Percentiles rank a stretch among this genome's conserved stretches.
These are phyloP conservation scores for Megaceryle torquata DNA, from an alignment of 2,113 vertebrate species.

Conservation along the genomic window DNA sequence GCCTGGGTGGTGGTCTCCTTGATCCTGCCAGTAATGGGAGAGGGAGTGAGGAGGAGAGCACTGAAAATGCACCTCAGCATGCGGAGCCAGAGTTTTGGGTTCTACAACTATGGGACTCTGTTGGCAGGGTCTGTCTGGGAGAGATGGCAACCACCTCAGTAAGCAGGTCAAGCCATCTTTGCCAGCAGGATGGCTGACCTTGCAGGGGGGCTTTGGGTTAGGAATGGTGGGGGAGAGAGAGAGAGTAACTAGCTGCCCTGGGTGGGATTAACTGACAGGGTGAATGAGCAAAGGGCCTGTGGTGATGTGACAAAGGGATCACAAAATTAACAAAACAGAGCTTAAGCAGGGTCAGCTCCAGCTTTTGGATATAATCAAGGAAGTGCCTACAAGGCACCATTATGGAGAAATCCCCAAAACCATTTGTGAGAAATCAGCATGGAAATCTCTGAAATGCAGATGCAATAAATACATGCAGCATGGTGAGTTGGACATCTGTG, in stretches of 20 bases:
- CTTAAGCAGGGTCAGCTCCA: not conserved
- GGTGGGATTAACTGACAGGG: too few relatives aligned
- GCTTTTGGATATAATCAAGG: not conserved
- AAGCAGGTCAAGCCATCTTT: not conserved
- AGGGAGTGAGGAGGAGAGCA: not conserved
- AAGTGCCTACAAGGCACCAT: not conserved
- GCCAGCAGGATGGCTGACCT: not conserved
- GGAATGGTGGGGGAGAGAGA: not conserved
- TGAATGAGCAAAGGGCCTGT: not conserved
- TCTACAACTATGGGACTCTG: not conserved
- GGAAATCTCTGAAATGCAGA: not conserved
- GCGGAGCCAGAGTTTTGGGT: not conserved
- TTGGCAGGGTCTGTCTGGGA: not conserved
- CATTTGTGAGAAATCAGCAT: not conserved
- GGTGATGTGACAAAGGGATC: not conserved
- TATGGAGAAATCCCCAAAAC: not conserved
- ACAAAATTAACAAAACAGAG: not conserved
- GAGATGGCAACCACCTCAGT: not conserved
- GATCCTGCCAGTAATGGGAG: too few relatives aligned
- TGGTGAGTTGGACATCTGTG: not conserved
- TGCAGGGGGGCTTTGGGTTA: not conserved
- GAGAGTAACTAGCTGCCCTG: not conserved
- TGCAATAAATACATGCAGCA: fast-evolving
- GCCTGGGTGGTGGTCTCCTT: fast-evolving
- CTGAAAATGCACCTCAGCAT: fast-evolving